These are phyloP conservation scores for Oophaga sylvatica DNA, from an alignment of 2,797 vertebrate species.

Conservation along the genomic window DNA sequence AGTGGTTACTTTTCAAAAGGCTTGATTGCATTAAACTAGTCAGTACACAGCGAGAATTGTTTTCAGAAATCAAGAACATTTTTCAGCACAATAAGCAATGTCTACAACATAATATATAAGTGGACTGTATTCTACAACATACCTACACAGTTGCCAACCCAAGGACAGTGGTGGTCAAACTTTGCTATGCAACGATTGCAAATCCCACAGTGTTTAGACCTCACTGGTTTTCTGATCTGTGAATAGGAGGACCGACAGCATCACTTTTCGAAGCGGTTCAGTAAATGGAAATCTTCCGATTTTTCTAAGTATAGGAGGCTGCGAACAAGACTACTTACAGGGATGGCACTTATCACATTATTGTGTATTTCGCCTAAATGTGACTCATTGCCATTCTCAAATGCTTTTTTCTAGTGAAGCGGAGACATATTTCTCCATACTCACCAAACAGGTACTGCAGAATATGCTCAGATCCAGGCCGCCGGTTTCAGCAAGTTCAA, in stretches of 20 bases:
- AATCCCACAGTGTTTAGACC: slow-evolving; percentile 98
- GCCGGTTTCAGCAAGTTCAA: slow-evolving; percentile 97
- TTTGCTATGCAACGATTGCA: slow-evolving; percentile 99
- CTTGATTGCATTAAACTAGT: not conserved
- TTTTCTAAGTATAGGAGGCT: not conserved
- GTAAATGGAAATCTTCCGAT: not conserved
- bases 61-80: not conserved
- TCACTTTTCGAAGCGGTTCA: not conserved
- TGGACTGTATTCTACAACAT: slow-evolving; percentile 68
- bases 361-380: not conserved
- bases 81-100: not conserved
- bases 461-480: slow-evolving; percentile 98
- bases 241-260: slow-evolving; percentile 19
- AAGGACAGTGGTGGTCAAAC: slow-evolving; percentile 98
- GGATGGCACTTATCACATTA: not conserved
- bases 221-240: slow-evolving; percentile 97
- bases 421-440: slow-evolving; percentile 28
- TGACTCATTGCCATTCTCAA: not conserved
- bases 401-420: not conserved
- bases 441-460: slow-evolving; percentile 99
- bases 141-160: slow-evolving; percentile 99
- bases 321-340: not conserved
- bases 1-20: no score
- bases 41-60: no score
- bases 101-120: not conserved